These are phyloP conservation scores for Belgica antarctica DNA, from an alignment of 2,888 invertebrate species.

Conservation along the genomic window DNA sequence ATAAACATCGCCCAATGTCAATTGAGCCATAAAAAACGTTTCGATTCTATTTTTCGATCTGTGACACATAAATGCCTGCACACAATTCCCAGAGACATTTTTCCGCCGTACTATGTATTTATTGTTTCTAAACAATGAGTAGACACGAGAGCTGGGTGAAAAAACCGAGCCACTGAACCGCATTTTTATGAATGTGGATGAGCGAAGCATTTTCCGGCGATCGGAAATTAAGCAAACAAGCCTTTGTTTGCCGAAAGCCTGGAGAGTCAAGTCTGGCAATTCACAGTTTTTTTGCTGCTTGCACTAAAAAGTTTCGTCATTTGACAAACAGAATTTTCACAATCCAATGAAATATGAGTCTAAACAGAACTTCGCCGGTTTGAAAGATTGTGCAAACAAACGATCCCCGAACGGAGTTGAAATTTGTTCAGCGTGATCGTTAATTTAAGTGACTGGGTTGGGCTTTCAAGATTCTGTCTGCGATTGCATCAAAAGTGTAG, in stretches of 20 bases:
- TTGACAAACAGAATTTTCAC: conserved; percentile 1
- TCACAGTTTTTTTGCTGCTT: neutral
- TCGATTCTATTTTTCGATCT: conserved; percentile 5
- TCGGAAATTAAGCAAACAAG: conserved; percentile 15
- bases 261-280: neutral
- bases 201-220: neutral
- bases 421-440: too few relatives aligned
- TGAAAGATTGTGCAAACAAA: conserved; percentile 1
- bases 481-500: too few relatives aligned
- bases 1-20: neutral
- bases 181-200: neutral
- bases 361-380: neutral
- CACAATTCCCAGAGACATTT: too few relatives aligned
- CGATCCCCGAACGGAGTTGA: neutral
- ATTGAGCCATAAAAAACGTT: conserved; percentile 11
- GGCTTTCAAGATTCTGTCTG: too few relatives aligned
- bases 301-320: neutral
- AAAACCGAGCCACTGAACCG: too few relatives aligned
- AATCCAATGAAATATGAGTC: neutral
- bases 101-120: neutral
- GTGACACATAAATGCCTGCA: neutral
- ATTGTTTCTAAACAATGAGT: conserved; percentile 16
- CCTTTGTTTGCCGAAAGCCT: neutral
- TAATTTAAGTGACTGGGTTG: too few relatives aligned
- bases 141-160: neutral